Evolutionary conservation across 2,113 vertebrate genomes (phyloP).

Genomic region (Catharus minimus): DNA sequence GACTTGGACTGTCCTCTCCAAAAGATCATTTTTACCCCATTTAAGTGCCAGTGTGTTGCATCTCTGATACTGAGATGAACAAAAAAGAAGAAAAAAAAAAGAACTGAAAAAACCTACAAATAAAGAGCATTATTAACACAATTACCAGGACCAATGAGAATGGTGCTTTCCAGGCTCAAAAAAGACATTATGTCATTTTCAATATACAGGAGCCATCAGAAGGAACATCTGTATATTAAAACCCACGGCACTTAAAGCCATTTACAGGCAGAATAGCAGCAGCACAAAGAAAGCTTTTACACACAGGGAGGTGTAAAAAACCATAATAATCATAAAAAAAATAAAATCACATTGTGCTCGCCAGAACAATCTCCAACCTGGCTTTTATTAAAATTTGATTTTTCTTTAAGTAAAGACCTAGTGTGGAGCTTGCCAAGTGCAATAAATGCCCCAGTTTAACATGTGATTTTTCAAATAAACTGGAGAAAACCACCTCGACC

Average conservation of each 20-base stretch:
- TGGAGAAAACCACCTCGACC: neutral
- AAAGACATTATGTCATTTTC: neutral
- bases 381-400: neutral
- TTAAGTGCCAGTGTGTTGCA: constrained; percentile 21
- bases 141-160: constrained; percentile 7
- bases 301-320: neutral
- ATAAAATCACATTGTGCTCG: neutral
- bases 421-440: neutral
- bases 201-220: neutral
- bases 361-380: neutral
- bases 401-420: neutral
- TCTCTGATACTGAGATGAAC: neutral
- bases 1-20: constrained; percentile 37
- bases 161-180: neutral
- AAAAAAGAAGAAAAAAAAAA: neutral
- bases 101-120: neutral
- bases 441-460: neutral
- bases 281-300: constrained; percentile 18
- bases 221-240: neutral
- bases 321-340: neutral
- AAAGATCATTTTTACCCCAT: constrained; percentile 63
- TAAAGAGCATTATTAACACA: neutral
- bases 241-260: neutral
- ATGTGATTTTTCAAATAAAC: neutral
- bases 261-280: neutral